Evolutionary conservation across 2,797 vertebrate species (phyloP).

Genomic region (Todus mexicanus): DNA sequence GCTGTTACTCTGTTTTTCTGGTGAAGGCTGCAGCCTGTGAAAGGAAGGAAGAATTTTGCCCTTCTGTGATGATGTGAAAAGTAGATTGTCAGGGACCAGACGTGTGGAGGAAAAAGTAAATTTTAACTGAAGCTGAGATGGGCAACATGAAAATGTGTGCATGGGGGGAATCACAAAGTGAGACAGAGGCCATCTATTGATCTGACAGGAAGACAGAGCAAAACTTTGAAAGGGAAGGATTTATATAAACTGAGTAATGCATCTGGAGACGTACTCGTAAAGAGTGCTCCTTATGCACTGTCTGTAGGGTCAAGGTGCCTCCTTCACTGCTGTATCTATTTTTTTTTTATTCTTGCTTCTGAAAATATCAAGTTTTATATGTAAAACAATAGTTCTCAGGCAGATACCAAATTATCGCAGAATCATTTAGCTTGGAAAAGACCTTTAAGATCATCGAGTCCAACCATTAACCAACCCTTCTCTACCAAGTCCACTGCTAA

Average conservation of each 20-base stretch:
- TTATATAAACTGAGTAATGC: neutral
- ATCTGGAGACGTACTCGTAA: neutral
- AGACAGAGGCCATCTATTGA: neutral
- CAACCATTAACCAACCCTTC: no score
- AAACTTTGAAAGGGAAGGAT: conserved; percentile 7
- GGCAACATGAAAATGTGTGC: neutral
- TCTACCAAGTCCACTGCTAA: no score
- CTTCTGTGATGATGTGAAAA: neutral
- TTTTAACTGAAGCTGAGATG: neutral
- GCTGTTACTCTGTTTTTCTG: neutral
- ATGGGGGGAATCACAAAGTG: neutral
- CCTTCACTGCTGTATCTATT: neutral
- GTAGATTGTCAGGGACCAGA: neutral
- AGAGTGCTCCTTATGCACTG: neutral
- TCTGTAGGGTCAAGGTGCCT: neutral
- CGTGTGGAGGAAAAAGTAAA: neutral
- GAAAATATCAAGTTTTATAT: neutral
- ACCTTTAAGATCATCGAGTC: no score
- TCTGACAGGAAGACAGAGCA: neutral
- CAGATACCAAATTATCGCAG: neutral
- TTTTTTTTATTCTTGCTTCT: neutral
- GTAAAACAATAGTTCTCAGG: neutral
- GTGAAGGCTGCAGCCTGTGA: neutral
- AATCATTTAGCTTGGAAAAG: no score
- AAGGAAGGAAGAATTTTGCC: neutral